A percentile compares a stretch with the other conserved stretches of the same genome.
phyloP scores from a whole-genome alignment of 1,140 invertebrate genomes.

The Pseudomyrmex flavicornis region DNA sequence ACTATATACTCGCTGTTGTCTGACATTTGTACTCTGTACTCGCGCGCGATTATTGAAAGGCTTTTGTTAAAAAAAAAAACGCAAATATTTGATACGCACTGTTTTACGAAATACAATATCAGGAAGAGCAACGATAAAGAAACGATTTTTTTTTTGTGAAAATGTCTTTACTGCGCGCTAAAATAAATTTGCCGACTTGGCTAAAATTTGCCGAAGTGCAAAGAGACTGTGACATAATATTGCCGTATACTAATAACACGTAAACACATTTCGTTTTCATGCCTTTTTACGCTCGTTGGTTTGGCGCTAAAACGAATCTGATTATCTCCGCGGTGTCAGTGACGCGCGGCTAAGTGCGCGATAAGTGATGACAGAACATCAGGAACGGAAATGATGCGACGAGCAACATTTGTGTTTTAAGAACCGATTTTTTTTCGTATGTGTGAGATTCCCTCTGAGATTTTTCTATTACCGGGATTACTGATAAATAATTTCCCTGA shows the following conservation, averaged over 20 bases:
- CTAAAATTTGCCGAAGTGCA: neutral
- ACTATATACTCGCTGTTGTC: neutral
- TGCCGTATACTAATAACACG: slow-evolving; percentile 30
- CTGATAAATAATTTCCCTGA: slow-evolving; percentile 5
- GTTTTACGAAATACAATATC: slow-evolving; percentile 18
- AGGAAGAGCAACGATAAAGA: neutral
- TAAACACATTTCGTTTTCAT: slow-evolving; percentile 20
- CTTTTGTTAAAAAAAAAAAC: neutral
- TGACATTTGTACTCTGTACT: too few relatives aligned
- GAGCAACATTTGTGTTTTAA: neutral
- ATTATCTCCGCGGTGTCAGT: slow-evolving; percentile 61
- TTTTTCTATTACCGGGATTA: neutral
- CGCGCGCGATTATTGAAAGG: neutral
- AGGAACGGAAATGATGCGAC: slow-evolving; percentile 8
- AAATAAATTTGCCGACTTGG: neutral
- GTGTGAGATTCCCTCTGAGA: neutral
- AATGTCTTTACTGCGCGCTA: neutral
- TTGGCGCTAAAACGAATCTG: slow-evolving; percentile 63
- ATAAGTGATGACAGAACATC: slow-evolving; percentile 63
- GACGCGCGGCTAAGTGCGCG: slow-evolving; percentile 49
- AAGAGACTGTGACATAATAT: neutral
- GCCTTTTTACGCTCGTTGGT: neutral
- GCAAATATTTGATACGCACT: slow-evolving; percentile 15
- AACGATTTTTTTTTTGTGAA: slow-evolving; percentile 1
- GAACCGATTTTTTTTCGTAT: slow-evolving; percentile 51